Conservation (phyloP, 2,113 vertebrate species). For the Sturnus vulgaris region DNA sequence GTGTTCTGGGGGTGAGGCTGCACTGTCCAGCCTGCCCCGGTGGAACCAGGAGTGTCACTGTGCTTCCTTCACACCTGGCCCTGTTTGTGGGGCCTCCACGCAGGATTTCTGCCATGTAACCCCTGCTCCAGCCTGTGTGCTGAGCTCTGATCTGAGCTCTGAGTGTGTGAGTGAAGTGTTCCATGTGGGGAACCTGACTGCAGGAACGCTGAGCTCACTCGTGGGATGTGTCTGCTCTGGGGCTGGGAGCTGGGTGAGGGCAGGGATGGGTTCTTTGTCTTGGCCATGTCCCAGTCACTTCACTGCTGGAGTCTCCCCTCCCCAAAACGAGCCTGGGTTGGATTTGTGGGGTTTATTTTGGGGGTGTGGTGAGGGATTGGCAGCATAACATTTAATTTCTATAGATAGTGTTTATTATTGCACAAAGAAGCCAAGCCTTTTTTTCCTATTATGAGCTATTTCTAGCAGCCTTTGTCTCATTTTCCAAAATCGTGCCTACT, state of each 20-base stretch:
- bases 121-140: background rate
- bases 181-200: background rate
- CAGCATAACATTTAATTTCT: background rate
- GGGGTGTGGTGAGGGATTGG: background rate
- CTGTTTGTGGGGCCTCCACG: background rate
- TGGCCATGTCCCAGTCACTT: background rate
- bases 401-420: background rate
- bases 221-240: background rate
- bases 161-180: background rate
- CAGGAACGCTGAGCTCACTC: background rate
- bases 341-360: background rate
- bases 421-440: background rate
- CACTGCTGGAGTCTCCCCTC: background rate
- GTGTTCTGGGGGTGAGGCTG: background rate
- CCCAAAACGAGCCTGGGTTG: background rate
- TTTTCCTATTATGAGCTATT: background rate
- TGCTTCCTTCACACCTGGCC: background rate
- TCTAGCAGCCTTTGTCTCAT: background rate
- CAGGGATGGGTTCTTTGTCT: background rate
- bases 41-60: background rate
- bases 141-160: background rate
- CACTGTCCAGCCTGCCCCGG: rapidly evolving
- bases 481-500: background rate
- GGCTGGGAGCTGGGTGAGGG: background rate
- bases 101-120: background rate